Conservation (phyloP, 2,113 vertebrate species). For the Halcyon senegalensis region DNA sequence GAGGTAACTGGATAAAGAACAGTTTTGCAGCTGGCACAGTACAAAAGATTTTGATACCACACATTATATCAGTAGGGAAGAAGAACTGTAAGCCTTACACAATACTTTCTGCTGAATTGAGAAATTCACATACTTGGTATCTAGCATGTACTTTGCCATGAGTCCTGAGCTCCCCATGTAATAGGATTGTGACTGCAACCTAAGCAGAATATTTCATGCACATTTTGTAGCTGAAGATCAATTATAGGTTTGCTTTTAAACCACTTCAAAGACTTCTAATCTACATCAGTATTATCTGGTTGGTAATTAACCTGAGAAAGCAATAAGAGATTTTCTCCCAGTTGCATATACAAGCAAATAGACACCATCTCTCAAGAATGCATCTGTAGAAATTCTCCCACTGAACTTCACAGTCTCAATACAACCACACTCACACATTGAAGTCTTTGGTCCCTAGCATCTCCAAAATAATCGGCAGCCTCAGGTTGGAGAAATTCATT, state of each 20-base stretch:
- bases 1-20: not conserved
- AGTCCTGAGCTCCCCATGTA: not conserved
- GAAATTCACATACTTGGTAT: not conserved
- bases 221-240: not conserved
- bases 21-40: not conserved
- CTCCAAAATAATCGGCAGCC: not conserved
- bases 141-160: not conserved
- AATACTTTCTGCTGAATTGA: not conserved
- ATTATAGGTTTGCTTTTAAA: not conserved
- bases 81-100: not conserved
- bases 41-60: not conserved
- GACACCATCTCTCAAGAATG: not conserved
- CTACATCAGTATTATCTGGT: not conserved
- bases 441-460: fast-evolving
- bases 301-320: not conserved
- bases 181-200: not conserved
- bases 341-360: not conserved
- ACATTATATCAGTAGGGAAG: not conserved
- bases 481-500: not conserved
- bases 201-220: not conserved
- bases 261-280: not conserved
- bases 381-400: not conserved
- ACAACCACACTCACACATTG: fast-evolving
- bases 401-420: not conserved
- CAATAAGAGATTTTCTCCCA: not conserved